These are phyloP conservation scores for Tupaia tana DNA, from an alignment of 2,113 vertebrate genomes.

Conservation along the genomic window DNA sequence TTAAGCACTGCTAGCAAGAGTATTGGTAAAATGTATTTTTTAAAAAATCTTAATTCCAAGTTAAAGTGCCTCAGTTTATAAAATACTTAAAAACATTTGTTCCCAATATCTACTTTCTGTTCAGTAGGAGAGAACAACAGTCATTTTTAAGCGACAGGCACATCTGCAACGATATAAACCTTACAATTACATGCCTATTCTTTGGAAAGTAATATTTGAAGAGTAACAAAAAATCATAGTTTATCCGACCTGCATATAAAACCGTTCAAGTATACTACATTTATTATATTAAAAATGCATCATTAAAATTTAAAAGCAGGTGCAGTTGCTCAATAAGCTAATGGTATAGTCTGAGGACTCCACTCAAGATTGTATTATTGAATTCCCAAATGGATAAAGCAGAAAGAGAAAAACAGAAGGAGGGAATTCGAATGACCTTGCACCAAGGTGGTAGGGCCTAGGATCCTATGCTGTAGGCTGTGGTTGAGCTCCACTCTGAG, in stretches of 20 bases:
- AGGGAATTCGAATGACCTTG: constrained; percentile 86
- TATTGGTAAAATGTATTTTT: not conserved
- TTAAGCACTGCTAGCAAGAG: not conserved
- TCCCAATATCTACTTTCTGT: constrained; percentile 45
- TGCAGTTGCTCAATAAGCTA: constrained; percentile 88
- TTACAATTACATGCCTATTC: constrained; percentile 76
- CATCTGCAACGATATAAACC: constrained; percentile 63
- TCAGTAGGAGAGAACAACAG: constrained; percentile 66
- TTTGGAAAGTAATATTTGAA: constrained; percentile 82
- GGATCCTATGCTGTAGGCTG: constrained; percentile 81
- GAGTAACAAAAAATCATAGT: constrained; percentile 87
- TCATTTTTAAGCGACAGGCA: constrained; percentile 47
- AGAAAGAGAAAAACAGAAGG: constrained; percentile 75
- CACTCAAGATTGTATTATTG: constrained; percentile 86
- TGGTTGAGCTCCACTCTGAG: constrained; percentile 89
- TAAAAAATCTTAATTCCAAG: not conserved
- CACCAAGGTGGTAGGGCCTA: constrained; percentile 84
- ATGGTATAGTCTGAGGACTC: constrained; percentile 87
- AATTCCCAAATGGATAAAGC: constrained; percentile 86
- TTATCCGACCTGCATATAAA: constrained; percentile 88
- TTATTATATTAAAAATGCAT: constrained; percentile 90
- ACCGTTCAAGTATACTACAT: constrained; percentile 87
- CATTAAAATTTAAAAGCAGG: constrained; percentile 90
- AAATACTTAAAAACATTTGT: constrained; percentile 36
- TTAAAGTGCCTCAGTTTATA: constrained; percentile 50